Base-by-base conservation (phyloP, 1,140 invertebrate genomes). In the Cyphomyrmex costatus region DNA sequence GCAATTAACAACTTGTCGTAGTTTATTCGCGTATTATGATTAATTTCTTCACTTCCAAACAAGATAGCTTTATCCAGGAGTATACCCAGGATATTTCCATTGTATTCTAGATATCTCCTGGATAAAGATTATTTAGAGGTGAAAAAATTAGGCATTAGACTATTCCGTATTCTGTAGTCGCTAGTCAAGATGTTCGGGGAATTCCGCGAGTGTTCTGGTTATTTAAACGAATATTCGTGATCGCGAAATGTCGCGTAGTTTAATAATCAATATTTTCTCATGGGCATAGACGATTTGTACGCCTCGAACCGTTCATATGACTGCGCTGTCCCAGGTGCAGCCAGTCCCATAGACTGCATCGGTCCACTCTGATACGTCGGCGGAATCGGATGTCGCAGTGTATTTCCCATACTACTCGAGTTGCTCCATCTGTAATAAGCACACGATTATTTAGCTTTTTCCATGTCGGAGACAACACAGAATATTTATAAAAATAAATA, bases 271-370 rank as follows among this genome's bases (percentile, higher is more conserved):
- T 95, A 95, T 88, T 95, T 95, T 89, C 95, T 94, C 92, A 95
- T 93, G 3, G 93, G 91, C 90, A 95, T 93, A n/a, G 94, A 93
- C 27, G 91, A 92, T 86, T 95, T 95, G 87, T 95, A 95, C 4
- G 94, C 94, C 61, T 95, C 95, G 77, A 94, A 95, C 68, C 95
- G 93, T 74, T 94, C 94, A 74, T 95, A 95, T 0, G 94, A 94
- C 30, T 93, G 92, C 8, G 88, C 89, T 30, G 94, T 94, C 42
- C 94, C 94, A 12, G 94, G 94, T 53, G 93, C 92, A 12, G 94
- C 80, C 76, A 95, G 89, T 77, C 93, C 92, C 88, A 94, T 93
- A 3, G 94, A 94, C 61, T 93, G 94, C 42, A 94, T 92, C 30
- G 93, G 93, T 6, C 94, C 93, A 63, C 94, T 93, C 88, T 95